Conservation (phyloP, 2,113 vertebrate species). For the Neolamprologus variostigma region DNA sequence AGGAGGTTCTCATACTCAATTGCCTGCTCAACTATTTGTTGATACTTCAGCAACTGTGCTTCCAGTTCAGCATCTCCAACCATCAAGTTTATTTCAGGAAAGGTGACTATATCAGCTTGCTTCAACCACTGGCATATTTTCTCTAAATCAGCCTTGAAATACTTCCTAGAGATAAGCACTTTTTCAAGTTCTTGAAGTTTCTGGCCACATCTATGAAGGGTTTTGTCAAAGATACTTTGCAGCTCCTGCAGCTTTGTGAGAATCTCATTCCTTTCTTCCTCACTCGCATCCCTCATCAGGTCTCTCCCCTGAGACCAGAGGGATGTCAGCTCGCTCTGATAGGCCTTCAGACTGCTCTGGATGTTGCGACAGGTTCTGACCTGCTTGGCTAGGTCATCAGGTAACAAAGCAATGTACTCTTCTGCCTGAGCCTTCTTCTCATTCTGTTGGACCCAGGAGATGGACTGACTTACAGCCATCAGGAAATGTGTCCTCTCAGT, state of each 20-base stretch:
- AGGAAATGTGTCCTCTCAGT: slow-evolving; percentile 93
- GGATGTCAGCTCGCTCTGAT: slow-evolving; percentile 82
- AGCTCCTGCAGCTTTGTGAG: slow-evolving; percentile 85
- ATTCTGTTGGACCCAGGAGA: slow-evolving; percentile 87
- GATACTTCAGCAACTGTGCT: slow-evolving; percentile 80
- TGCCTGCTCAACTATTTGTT: slow-evolving; percentile 85
- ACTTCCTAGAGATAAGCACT: slow-evolving; percentile 83
- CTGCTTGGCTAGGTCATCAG: slow-evolving; percentile 88
- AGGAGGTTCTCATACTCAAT: slow-evolving; percentile 93
- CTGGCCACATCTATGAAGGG: slow-evolving; percentile 82
- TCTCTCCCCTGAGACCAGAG: slow-evolving; percentile 90
- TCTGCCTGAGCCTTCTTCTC: slow-evolving; percentile 82
- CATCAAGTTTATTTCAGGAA: slow-evolving; percentile 91
- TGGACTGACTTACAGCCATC: slow-evolving; percentile 82
- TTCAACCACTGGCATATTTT: slow-evolving; percentile 91
- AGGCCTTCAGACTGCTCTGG: slow-evolving; percentile 85
- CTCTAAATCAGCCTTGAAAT: slow-evolving; percentile 94
- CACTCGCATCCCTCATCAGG: slow-evolving; percentile 84
- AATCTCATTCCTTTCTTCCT: slow-evolving; percentile 84
- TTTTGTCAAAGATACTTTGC: slow-evolving; percentile 82
- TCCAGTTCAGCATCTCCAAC: slow-evolving; percentile 78
- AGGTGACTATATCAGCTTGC: slow-evolving; percentile 88
- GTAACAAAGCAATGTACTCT: slow-evolving; percentile 85
- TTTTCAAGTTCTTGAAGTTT: slow-evolving; percentile 90
- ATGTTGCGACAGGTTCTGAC: slow-evolving; percentile 81